Conservation (phyloP, 1,140 invertebrate genomes). For the Heterodera carotae region DNA sequence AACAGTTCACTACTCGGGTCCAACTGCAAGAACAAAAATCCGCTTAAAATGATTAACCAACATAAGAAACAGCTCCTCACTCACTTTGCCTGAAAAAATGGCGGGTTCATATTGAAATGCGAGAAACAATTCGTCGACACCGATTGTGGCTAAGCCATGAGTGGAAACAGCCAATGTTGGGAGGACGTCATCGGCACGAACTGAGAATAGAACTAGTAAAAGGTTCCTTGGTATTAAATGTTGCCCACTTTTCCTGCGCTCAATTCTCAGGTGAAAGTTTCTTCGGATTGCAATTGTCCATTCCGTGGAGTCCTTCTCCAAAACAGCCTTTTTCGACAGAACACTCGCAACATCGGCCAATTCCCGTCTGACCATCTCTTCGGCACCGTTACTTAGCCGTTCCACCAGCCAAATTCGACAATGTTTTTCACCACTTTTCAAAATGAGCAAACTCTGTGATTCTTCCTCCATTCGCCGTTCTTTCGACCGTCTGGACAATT, state of each 20-base stretch:
- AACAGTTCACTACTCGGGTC: slow-evolving; percentile 15
- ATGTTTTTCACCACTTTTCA: background rate
- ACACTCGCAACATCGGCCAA: slow-evolving; percentile 26
- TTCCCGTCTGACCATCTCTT: slow-evolving; percentile 5
- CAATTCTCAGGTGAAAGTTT: slow-evolving; percentile 37
- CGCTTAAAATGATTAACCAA: background rate
- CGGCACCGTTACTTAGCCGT: background rate
- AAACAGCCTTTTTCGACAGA: slow-evolving; percentile 8
- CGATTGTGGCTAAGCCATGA: slow-evolving; percentile 33
- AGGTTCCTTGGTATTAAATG: background rate
- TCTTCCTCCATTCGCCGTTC: slow-evolving; percentile 42
- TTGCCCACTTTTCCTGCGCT: slow-evolving; percentile 9
- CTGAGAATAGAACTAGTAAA: slow-evolving; percentile 1
- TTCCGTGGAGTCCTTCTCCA: background rate
- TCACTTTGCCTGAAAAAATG: slow-evolving; percentile 5
- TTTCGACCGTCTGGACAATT: slow-evolving; percentile 31
- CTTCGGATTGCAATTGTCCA: slow-evolving; percentile 34
- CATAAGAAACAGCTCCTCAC: background rate
- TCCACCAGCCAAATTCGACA: background rate
- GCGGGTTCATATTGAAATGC: slow-evolving; percentile 29
- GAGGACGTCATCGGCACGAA: slow-evolving; percentile 2
- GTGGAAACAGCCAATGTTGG: slow-evolving; percentile 36
- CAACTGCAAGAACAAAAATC: background rate
- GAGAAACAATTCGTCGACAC: slow-evolving; percentile 42
- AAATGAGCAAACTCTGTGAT: slow-evolving; percentile 28